Evolutionary conservation across 2,888 invertebrate genomes (phyloP), one percentile per base, ranked within the genome.

Genomic region (Dryomyza anilis): DNA sequence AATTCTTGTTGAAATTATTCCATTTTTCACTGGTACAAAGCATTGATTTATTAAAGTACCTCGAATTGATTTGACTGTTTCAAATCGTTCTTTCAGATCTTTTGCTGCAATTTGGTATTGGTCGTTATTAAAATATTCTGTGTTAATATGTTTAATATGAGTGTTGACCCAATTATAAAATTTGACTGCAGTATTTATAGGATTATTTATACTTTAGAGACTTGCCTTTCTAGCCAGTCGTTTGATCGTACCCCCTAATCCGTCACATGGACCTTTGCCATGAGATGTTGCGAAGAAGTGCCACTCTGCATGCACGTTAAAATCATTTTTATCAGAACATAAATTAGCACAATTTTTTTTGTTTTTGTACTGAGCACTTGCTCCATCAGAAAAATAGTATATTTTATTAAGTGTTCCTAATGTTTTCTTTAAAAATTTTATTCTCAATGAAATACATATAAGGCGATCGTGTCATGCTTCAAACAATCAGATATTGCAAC

Each of bases 251-350:
- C 64, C 67, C 56, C 57, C 65, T 23, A 65, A 48, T 29, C 57
- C 53, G 36, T 65, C 58, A 43, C 67, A 64, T 36, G 58, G 43
- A n/a, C 64, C 61, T 16, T 65, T 67, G 2, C 61, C 57, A 43
- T 64, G 64, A 3, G 62, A 55, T 14, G 67, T 67, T 23, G 67
- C 55, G 56, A 64, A 57, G 45, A 66, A 66, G 48, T 66, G 63
- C 66, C 66, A 63, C 27, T 66, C 66, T 39, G 63, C 66, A 25
- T 16, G 7, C 12, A 66, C 30, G 43, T 53, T 58, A 53, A 66
- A 64, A 27, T 66, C 63, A 25, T 59, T 46, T 64, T 59, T 36
- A 60, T 66, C 55, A 29, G 57, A 43, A 21, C 19, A 48, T 27
- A 66, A 29, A 64, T 64, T 64, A 21, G 39, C 23, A 50, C n/a